Percentiles rank a stretch among this genome's conserved stretches.
Conservation (phyloP, 1,140 invertebrate genomes). For the Steinernema feltiae region DNA sequence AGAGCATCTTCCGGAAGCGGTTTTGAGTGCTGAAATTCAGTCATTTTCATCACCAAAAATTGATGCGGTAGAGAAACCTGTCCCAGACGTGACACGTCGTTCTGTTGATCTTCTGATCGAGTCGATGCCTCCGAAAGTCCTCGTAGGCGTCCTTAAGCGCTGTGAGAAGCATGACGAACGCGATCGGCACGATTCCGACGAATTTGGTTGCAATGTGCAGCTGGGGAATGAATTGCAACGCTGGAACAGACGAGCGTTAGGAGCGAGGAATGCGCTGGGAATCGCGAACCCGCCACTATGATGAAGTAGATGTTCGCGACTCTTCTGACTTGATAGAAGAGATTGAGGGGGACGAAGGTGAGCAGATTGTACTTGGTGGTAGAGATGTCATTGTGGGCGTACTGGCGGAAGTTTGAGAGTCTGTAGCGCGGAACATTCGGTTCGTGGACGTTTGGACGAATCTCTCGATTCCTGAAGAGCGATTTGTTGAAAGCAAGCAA, state of each 20-base stretch:
- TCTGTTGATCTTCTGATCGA: conserved; percentile 87
- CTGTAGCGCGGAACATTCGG: neutral
- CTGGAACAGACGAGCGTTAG: conserved; percentile 11
- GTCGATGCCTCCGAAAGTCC: conserved; percentile 76
- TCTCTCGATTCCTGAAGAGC: neutral
- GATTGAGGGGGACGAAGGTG: conserved; percentile 75
- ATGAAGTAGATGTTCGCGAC: conserved; percentile 96
- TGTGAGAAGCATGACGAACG: conserved; percentile 87
- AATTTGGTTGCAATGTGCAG: conserved; percentile 92
- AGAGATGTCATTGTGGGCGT: conserved; percentile 73
- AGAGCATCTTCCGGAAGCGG: conserved; percentile 76
- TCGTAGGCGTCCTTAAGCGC: conserved; percentile 92
- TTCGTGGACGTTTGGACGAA: neutral
- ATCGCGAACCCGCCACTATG: conserved; percentile 74
- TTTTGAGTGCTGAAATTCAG: conserved; percentile 34
- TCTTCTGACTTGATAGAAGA: conserved; percentile 69
- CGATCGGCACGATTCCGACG: conserved; percentile 82
- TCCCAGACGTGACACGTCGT: conserved; percentile 80
- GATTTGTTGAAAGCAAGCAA: neutral
- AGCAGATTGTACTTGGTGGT: conserved; percentile 90
- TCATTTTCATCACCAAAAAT: no score
- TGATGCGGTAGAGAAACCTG: no score
- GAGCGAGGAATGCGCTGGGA: conserved; percentile 58
- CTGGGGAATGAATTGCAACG: conserved; percentile 77
- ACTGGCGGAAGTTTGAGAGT: conserved; percentile 67